Percentiles rank a stretch among this genome's conserved stretches.
These are phyloP conservation scores for Alectura lathami DNA, from an alignment of 2,113 vertebrate species.

Conservation along the genomic window DNA sequence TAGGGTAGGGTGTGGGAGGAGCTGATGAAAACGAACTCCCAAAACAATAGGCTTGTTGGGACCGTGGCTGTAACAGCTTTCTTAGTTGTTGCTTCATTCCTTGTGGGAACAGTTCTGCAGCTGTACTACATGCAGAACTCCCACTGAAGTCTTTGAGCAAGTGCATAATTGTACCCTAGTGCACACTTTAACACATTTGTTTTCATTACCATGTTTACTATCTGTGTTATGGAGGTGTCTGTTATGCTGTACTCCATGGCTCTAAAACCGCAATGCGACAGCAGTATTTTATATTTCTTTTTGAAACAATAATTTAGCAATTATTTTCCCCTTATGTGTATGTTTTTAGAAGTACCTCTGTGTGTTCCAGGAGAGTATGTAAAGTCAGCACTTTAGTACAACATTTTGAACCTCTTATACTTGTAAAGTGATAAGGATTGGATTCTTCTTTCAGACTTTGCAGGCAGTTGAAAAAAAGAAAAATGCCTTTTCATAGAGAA, in stretches of 20 bases:
- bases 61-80: neutral
- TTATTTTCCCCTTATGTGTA: neutral
- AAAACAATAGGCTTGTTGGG: neutral
- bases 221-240: neutral
- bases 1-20: neutral
- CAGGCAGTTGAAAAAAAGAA: neutral
- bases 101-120: constrained; percentile 11
- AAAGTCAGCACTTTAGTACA: neutral
- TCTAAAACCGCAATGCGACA: neutral
- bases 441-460: neutral
- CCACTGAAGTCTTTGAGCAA: constrained; percentile 28
- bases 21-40: neutral
- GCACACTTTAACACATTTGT: constrained; percentile 12
- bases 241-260: neutral
- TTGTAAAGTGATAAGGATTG: neutral
- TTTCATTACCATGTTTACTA: neutral
- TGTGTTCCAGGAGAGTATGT: neutral
- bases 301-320: neutral
- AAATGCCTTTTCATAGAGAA: neutral
- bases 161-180: neutral
- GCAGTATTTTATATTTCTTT: neutral
- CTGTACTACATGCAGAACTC: neutral
- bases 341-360: neutral
- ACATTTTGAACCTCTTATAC: neutral
- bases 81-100: neutral